Percentiles rank a stretch among this genome's conserved stretches.
Conservation (phyloP, 2,888 invertebrate genomes). For the Sussaba pulchella region DNA sequence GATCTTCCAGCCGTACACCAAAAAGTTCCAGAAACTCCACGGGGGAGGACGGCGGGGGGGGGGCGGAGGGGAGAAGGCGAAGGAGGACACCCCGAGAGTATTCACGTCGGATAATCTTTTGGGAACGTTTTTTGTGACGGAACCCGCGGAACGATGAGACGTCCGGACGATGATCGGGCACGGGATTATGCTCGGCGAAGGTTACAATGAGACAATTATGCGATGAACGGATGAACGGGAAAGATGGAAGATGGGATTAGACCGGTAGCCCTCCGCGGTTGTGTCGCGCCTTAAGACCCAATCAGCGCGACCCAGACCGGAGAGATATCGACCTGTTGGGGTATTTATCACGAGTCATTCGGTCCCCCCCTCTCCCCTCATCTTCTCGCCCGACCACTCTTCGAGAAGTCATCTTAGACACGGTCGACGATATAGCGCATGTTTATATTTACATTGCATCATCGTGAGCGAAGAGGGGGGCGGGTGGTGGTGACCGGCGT, state of each 20-base stretch:
- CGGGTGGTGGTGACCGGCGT: slow-evolving; percentile 53
- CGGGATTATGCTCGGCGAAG: slow-evolving; percentile 56
- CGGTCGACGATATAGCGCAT: slow-evolving; percentile 17
- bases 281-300: slow-evolving; percentile 68
- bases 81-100: too few species aligned
- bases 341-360: slow-evolving; percentile 75
- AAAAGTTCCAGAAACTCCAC: slow-evolving; percentile 43
- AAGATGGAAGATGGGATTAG: slow-evolving; percentile 81
- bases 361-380: slow-evolving; percentile 14
- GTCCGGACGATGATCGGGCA: slow-evolving; percentile 77
- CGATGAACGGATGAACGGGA: slow-evolving; percentile 74
- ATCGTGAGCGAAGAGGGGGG: slow-evolving; percentile 16
- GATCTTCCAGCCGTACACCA: not conserved
- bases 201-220: slow-evolving; percentile 81
- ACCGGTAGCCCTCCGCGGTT: slow-evolving; percentile 74
- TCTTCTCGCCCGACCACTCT: slow-evolving; percentile 53
- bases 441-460: slow-evolving; percentile 6
- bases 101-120: too few species aligned
- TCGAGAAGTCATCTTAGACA: slow-evolving; percentile 63
- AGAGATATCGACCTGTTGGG: slow-evolving; percentile 62
- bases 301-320: slow-evolving; percentile 22
- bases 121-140: too few species aligned
- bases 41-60: slow-evolving; percentile 36
- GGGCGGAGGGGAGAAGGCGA: too few species aligned
- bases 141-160: slow-evolving; percentile 77